Base-by-base conservation (phyloP, 2,888 invertebrate species). In the Macaria liturata region DNA sequence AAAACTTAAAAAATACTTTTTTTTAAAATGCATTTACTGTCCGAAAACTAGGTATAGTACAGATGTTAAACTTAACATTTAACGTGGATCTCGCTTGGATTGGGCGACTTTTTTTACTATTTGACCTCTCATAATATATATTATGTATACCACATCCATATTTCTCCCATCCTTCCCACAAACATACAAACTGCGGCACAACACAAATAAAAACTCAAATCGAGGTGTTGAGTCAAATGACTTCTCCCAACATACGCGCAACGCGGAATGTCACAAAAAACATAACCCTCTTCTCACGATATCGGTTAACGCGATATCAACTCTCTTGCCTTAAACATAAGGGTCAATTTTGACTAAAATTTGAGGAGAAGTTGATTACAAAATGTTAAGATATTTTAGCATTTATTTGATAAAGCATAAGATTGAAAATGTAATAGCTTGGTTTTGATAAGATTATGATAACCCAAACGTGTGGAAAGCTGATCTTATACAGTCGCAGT, bases 221-320 rank as follows among this genome's bases (percentile, higher is more conserved):
- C 73, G 79, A 87, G 86, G 87, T 86, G 87, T 84, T 86, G 84
- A 85, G 78, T 79, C 71, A 77, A 83, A 84, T 78, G 80, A 76
- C 75, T 71, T 71, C 72, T 71, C 76, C 51, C 43, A 53, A 54
- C 66, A 65, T 70, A 60, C 63, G 72, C 62, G 67, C 65, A 61
- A 71, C 69, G 58, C 71, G 73, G 68, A 67, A 74, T 53, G 67
- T 68, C 62, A 62, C 64, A 32, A 31, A 49, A 57, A 9, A 40
- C 4, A 9, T 9, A 30, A 51, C n/a, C 34, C 42, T 9, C 42
- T 5, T 42, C 4, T n/a, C 9, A 42, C 42, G 42, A 5, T 5
- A 3, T 32, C 32, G 3, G 32, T 20, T 32, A 32, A 49, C 6
- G 6, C 43, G n/a, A 51, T 45, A 30, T 50, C 20, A 3, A 43